These are phyloP conservation scores for Eulemur rufifrons DNA, from an alignment of 2,113 vertebrate genomes.

Conservation along the genomic window DNA sequence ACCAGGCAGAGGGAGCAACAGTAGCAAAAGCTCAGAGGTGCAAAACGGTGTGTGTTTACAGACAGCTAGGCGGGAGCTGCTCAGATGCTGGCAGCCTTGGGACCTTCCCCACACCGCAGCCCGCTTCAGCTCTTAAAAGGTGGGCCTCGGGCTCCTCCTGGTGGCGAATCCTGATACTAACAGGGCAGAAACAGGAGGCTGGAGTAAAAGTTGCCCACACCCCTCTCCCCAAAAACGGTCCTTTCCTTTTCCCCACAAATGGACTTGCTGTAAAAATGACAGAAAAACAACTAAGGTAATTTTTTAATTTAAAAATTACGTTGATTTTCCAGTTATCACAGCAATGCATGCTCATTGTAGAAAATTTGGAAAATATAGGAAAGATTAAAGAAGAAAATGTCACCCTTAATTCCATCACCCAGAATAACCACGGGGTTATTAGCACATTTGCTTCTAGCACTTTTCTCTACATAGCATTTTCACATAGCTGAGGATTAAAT, in stretches of 20 bases:
- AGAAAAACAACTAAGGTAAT: background rate
- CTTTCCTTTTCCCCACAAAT: background rate
- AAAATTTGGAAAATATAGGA: background rate
- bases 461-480: conserved; percentile 15
- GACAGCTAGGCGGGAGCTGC: background rate
- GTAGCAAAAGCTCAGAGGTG: background rate
- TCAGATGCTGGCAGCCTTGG: background rate
- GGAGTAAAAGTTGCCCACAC: background rate
- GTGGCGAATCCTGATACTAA: background rate
- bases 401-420: background rate
- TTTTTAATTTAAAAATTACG: background rate
- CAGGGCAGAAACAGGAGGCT: background rate
- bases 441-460: background rate
- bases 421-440: background rate
- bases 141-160: conserved; percentile 29
- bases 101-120: background rate
- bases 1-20: background rate
- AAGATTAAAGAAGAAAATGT: background rate
- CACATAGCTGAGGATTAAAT: background rate
- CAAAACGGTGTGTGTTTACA: background rate
- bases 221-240: fast-evolving
- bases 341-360: background rate
- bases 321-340: background rate
- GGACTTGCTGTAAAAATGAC: background rate
- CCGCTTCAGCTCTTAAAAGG: background rate